These are phyloP conservation scores for Solenopsis fugax DNA, from an alignment of 1,140 invertebrate species.

Conservation along the genomic window DNA sequence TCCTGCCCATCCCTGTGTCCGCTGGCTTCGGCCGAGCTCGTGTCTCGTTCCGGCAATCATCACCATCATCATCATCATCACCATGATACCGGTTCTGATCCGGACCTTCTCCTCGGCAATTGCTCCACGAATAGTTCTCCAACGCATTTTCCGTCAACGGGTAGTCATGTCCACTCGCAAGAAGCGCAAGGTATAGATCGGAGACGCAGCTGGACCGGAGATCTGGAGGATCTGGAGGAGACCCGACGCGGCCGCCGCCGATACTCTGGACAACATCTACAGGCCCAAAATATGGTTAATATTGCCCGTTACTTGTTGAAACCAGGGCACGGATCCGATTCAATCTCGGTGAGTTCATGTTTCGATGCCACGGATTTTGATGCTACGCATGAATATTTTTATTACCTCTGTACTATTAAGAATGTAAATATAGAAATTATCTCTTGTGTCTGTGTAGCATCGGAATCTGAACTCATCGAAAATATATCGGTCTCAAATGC, in stretches of 20 bases:
- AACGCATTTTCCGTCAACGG: slow-evolving; percentile 83
- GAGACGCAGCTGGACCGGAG: slow-evolving; percentile 91
- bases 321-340: slow-evolving; percentile 12
- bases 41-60: slow-evolving; percentile 73
- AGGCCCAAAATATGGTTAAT: slow-evolving; percentile 85
- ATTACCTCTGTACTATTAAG: not conserved
- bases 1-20: slow-evolving; percentile 91
- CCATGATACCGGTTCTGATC: slow-evolving; percentile 85
- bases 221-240: slow-evolving; percentile 88
- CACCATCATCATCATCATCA: slow-evolving; percentile 75
- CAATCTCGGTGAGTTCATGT: slow-evolving; percentile 34
- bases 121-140: slow-evolving; percentile 87
- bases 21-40: slow-evolving; percentile 72
- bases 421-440: not conserved
- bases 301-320: slow-evolving; percentile 54
- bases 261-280: slow-evolving; percentile 82
- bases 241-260: slow-evolving; percentile 83
- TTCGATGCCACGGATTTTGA: slow-evolving; percentile 35
- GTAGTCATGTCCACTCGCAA: slow-evolving; percentile 77
- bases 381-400: slow-evolving; percentile 19
- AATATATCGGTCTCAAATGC: slow-evolving; percentile 19
- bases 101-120: slow-evolving; percentile 84
- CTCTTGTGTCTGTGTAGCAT: not conserved
- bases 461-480: slow-evolving; percentile 38
- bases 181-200: slow-evolving; percentile 85